Evolutionary conservation across 2,113 vertebrate genomes (phyloP).

Genomic region (Montifringilla adamsi): DNA sequence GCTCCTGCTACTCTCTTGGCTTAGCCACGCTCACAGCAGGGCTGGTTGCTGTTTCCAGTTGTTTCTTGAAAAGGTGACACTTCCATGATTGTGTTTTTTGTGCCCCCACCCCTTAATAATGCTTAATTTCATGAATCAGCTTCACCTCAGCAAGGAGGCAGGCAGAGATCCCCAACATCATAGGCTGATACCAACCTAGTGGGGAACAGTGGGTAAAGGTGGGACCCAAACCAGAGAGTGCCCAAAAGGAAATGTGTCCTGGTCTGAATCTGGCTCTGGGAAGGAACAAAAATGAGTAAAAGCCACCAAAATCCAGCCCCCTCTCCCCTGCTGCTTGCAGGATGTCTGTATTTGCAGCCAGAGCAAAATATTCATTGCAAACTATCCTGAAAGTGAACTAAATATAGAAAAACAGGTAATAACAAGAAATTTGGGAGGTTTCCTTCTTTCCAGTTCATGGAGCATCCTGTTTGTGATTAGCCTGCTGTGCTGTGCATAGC

Average conservation of each 20-base stretch:
- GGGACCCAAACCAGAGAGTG: neutral
- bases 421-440: neutral
- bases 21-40: neutral
- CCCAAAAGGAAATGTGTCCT: too few species aligned
- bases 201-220: neutral
- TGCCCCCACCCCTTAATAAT: neutral
- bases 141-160: neutral
- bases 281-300: neutral
- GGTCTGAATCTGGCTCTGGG: too few species aligned
- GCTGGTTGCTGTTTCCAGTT: neutral
- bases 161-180: neutral
- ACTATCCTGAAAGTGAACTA: neutral
- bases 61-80: neutral
- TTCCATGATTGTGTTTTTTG: neutral
- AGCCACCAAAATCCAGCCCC: neutral
- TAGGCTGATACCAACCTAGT: fast-evolving
- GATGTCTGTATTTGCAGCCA: neutral
- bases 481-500: neutral
- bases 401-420: neutral
- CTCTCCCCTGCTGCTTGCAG: neutral
- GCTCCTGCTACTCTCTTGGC: neutral
- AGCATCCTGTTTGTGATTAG: neutral
- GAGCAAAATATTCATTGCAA: neutral
- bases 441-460: neutral
- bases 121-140: neutral